These are phyloP conservation scores for Myzus persicae DNA, from an alignment of 1,140 invertebrate species.

Conservation along the genomic window DNA sequence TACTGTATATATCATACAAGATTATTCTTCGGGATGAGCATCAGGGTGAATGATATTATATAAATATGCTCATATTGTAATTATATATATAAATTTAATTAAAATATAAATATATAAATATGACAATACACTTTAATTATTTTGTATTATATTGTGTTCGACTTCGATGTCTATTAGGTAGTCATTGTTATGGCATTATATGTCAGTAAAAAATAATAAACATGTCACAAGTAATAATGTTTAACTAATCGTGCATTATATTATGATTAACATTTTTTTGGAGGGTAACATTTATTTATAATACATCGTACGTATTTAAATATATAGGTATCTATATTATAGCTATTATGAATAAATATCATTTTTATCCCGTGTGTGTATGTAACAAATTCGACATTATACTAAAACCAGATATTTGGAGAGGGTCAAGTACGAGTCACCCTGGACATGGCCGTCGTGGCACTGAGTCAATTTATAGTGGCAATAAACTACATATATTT, in stretches of 20 bases:
- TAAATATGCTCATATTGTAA: too few species aligned
- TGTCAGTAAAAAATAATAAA: not conserved
- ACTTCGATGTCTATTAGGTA: not conserved
- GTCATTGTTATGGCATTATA: too few species aligned
- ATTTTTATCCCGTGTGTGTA: not conserved
- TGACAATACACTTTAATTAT: not conserved
- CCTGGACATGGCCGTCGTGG: not conserved
- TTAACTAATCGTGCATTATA: not conserved
- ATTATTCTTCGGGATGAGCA: too few species aligned
- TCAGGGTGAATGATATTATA: not conserved
- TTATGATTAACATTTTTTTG: not conserved
- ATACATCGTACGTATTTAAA: not conserved
- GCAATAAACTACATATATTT: not conserved
- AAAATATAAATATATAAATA: too few species aligned
- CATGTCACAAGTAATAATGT: not conserved
- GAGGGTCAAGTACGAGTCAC: not conserved
- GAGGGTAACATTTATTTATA: not conserved
- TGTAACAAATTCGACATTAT: not conserved
- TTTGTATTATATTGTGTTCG: not conserved
- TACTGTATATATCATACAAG: not conserved
- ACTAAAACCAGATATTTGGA: not conserved
- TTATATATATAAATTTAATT: too few species aligned
- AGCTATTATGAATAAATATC: not conserved
- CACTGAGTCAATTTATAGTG: not conserved
- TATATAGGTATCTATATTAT: not conserved